Evolutionary conservation across 1,140 invertebrate genomes (phyloP).

Genomic region (Eueides isabella): DNA sequence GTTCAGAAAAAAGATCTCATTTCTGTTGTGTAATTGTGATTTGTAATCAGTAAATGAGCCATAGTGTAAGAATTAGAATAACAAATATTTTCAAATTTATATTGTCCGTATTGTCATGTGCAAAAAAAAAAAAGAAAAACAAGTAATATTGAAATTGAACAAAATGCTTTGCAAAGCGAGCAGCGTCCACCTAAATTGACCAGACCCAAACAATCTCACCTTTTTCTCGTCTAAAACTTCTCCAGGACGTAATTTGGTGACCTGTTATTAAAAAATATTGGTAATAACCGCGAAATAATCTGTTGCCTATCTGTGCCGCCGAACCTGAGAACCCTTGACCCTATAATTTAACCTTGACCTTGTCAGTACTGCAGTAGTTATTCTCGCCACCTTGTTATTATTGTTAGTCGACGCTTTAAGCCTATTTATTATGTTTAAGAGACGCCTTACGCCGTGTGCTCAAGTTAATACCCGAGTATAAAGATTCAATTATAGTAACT

Average conservation of each 20-base stretch:
- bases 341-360: slow-evolving; percentile 44
- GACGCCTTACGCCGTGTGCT: slow-evolving; percentile 52
- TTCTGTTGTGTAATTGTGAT: slow-evolving; percentile 19
- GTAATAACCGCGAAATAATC: slow-evolving; percentile 64
- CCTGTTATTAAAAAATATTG: slow-evolving; percentile 80
- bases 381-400: slow-evolving; percentile 67
- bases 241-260: slow-evolving; percentile 93
- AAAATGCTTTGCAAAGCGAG: slow-evolving; percentile 81
- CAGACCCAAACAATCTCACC: slow-evolving; percentile 87
- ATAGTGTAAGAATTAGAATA: slow-evolving; percentile 34
- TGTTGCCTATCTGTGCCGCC: slow-evolving; percentile 71
- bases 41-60: slow-evolving; percentile 31
- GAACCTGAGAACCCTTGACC: slow-evolving; percentile 63
- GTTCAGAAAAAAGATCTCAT: slow-evolving; percentile 13
- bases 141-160: slow-evolving; percentile 54
- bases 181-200: slow-evolving; percentile 77
- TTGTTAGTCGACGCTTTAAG: slow-evolving; percentile 66
- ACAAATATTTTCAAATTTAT: slow-evolving; percentile 33
- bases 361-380: slow-evolving; percentile 73
- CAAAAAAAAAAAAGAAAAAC: slow-evolving; percentile 46
- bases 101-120: slow-evolving; percentile 43
- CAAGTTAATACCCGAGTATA: slow-evolving; percentile 53
- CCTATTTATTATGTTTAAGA: slow-evolving; percentile 49
- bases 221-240: slow-evolving; percentile 96
- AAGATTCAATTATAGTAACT: slow-evolving; percentile 51